Conservation (phyloP, 1,140 invertebrate genomes). For the Hypsibius dujardini region DNA sequence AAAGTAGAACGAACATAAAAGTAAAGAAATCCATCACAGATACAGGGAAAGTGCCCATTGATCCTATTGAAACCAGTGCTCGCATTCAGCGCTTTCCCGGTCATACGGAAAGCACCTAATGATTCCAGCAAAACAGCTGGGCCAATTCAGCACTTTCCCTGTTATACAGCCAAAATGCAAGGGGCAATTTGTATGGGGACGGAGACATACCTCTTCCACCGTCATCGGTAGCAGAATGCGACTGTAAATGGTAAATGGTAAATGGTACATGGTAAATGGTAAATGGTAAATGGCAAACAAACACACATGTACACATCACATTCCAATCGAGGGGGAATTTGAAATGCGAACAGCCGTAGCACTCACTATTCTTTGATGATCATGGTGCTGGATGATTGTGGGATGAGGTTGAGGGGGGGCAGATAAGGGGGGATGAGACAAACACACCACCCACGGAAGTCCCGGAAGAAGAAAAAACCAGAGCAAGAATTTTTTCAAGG, state of each 20-base stretch:
- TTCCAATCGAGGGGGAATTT: background rate
- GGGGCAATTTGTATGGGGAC: constrained; percentile 10
- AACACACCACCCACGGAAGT: too few species aligned
- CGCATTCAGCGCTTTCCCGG: background rate
- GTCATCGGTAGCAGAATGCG: constrained; percentile 41
- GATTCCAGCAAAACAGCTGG: constrained; percentile 17
- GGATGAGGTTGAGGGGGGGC: too few species aligned
- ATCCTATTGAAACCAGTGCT: background rate
- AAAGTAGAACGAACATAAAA: constrained; percentile 24
- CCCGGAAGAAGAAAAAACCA: too few species aligned
- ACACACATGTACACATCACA: background rate
- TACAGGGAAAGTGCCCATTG: constrained; percentile 18
- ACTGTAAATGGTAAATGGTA: constrained; percentile 32
- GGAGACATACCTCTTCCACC: constrained; percentile 39
- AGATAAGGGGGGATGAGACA: too few species aligned
- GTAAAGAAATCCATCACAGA: background rate
- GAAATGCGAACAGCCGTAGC: constrained; percentile 12
- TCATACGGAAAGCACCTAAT: background rate
- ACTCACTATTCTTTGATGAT: constrained; percentile 39
- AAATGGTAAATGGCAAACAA: constrained; percentile 17
- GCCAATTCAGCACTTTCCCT: background rate
- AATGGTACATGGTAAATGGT: constrained; percentile 18
- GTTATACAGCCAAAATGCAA: background rate
- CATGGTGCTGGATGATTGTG: constrained; percentile 27
- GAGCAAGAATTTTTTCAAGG: too few species aligned